These are phyloP conservation scores for Cancer borealis DNA, from an alignment of 2,888 invertebrate species.

Conservation along the genomic window DNA sequence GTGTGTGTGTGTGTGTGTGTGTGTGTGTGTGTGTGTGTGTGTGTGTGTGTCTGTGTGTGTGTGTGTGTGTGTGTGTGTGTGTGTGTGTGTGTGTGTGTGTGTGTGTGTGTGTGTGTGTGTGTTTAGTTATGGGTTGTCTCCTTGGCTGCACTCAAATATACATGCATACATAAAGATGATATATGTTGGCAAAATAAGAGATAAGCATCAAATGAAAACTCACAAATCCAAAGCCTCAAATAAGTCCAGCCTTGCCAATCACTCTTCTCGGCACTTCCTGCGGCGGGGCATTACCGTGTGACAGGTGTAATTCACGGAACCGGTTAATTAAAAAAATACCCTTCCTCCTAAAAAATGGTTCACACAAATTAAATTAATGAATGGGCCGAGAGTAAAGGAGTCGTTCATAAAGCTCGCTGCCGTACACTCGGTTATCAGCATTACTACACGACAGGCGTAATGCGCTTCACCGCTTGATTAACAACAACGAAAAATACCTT, in stretches of 20 bases:
- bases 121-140: not conserved
- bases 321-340: not conserved
- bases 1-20: no score
- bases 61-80: not conserved
- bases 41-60: not conserved
- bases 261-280: not conserved
- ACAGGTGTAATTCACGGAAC: slow-evolving; percentile 8
- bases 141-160: not conserved
- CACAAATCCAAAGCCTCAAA: no score
- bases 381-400: not conserved
- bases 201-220: no score
- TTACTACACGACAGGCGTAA: not conserved
- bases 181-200: no score
- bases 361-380: not conserved
- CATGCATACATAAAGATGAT: no score
- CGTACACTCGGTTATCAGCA: not conserved
- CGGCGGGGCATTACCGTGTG: not conserved
- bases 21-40: no score
- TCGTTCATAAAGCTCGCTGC: not conserved
- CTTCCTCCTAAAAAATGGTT: not conserved
- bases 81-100: slow-evolving; percentile 20
- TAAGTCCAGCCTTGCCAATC: not conserved
- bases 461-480: not conserved
- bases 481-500: not conserved
- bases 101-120: not conserved